Conservation (phyloP, 2,888 invertebrate genomes). For the Apodemia mormo region DNA sequence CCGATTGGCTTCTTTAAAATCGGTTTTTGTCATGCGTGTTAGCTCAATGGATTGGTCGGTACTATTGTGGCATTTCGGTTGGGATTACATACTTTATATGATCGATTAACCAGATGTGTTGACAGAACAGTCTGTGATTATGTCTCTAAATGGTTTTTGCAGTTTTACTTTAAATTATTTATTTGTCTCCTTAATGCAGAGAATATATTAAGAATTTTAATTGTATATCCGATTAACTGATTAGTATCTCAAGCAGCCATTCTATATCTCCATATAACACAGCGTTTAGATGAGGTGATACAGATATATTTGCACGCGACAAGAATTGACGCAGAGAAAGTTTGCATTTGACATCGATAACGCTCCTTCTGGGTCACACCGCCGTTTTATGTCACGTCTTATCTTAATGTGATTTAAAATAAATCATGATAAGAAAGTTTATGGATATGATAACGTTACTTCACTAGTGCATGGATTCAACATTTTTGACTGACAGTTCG, state of each 20-base stretch:
- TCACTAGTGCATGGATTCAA: background rate
- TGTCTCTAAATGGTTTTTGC: too few relatives aligned
- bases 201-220: too few relatives aligned
- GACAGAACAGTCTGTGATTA: too few relatives aligned
- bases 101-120: too few relatives aligned
- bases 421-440: background rate
- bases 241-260: background rate
- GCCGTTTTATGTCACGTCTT: constrained; percentile 20
- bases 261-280: constrained; percentile 16
- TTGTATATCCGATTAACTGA: background rate
- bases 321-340: constrained; percentile 45
- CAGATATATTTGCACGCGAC: constrained; percentile 50
- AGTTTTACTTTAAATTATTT: too few relatives aligned
- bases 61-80: too few relatives aligned
- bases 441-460: background rate
- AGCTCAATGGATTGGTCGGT: too few relatives aligned
- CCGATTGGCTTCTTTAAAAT: too few relatives aligned
- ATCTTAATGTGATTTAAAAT: constrained; percentile 24
- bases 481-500: background rate
- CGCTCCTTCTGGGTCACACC: constrained; percentile 36
- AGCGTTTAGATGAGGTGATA: constrained; percentile 26
- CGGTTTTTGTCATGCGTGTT: too few relatives aligned
- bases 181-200: too few relatives aligned
- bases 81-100: too few relatives aligned
- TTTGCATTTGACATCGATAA: constrained; percentile 41